Evolutionary conservation across 2,888 invertebrate genomes (phyloP).

Genomic region (Antheraea yamamai): DNA sequence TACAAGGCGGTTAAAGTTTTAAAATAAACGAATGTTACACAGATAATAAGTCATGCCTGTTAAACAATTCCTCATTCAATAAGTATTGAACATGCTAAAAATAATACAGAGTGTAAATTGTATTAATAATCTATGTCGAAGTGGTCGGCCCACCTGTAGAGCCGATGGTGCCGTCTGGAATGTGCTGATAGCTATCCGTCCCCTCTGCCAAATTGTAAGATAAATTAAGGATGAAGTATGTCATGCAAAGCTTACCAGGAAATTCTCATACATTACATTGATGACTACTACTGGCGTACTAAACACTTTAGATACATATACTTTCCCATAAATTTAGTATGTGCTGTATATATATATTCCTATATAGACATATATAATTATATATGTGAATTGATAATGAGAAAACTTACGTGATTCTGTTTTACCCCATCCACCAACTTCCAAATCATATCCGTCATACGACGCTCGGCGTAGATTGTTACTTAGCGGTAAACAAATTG

Average conservation of each 20-base stretch:
- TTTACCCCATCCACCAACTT: constrained; percentile 89
- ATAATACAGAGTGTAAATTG: background rate
- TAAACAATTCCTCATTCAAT: background rate
- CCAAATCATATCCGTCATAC: constrained; percentile 74
- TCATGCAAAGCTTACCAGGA: background rate
- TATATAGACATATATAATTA: background rate
- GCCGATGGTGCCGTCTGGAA: constrained; percentile 6
- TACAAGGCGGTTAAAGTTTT: background rate
- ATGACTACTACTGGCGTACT: background rate
- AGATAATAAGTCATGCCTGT: background rate
- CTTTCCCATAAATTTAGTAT: background rate
- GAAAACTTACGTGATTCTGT: constrained; percentile 79
- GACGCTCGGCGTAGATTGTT: constrained; percentile 49
- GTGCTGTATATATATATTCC: background rate
- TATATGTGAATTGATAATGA: background rate
- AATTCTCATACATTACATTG: background rate
- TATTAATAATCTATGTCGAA: constrained; percentile 1
- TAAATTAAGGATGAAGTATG: constrained; percentile 6
- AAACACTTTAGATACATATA: background rate
- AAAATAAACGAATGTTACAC: background rate
- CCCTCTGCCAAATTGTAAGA: constrained; percentile 25
- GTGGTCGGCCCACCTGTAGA: constrained; percentile 21
- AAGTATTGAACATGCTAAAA: constrained; percentile 8
- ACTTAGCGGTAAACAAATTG: constrained; percentile 80
- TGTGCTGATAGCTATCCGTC: constrained; percentile 18